These are phyloP conservation scores for Leptogaster cylindrica DNA, from an alignment of 2,888 invertebrate genomes.

Conservation along the genomic window DNA sequence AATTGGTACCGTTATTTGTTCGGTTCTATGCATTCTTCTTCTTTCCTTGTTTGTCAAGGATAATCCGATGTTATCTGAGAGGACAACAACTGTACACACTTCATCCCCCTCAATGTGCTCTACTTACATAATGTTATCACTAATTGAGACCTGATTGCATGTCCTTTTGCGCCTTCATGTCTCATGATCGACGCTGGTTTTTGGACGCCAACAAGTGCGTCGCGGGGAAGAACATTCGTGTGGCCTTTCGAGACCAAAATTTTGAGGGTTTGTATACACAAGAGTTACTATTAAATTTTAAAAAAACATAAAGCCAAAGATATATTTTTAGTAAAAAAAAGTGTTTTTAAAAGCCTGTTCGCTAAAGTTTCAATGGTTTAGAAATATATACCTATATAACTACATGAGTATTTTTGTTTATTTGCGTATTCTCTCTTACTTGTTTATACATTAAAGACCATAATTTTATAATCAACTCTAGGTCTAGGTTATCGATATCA, in stretches of 20 bases:
- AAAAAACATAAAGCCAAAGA: constrained; percentile 24
- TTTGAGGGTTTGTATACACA: constrained; percentile 28
- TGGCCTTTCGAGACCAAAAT: constrained; percentile 23
- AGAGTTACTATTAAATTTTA: constrained; percentile 7
- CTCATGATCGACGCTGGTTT: not conserved
- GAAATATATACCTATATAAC: too few relatives aligned
- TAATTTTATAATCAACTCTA: too few relatives aligned
- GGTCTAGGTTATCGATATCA: too few relatives aligned
- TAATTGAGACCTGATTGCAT: constrained; percentile 12
- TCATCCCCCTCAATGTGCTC: constrained; percentile 22
- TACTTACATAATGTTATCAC: constrained; percentile 5
- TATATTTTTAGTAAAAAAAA: not conserved
- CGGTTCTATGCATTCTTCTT: constrained; percentile 44
- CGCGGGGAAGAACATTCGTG: constrained; percentile 2
- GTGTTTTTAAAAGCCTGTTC: too few relatives aligned
- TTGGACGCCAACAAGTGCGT: constrained; percentile 1
- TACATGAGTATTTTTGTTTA: too few relatives aligned
- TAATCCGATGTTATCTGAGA: constrained; percentile 27
- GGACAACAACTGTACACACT: constrained; percentile 33
- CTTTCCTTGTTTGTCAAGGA: constrained; percentile 47
- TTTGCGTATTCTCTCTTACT: too few relatives aligned
- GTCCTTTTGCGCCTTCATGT: constrained; percentile 12
- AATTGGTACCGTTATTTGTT: constrained; percentile 33
- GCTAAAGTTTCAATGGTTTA: too few relatives aligned
- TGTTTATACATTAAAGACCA: too few relatives aligned